Percentiles rank a stretch among this genome's conserved stretches.
Evolutionary conservation across 2,888 invertebrate genomes (phyloP).

Genomic region (Amphimallon solstitiale): DNA sequence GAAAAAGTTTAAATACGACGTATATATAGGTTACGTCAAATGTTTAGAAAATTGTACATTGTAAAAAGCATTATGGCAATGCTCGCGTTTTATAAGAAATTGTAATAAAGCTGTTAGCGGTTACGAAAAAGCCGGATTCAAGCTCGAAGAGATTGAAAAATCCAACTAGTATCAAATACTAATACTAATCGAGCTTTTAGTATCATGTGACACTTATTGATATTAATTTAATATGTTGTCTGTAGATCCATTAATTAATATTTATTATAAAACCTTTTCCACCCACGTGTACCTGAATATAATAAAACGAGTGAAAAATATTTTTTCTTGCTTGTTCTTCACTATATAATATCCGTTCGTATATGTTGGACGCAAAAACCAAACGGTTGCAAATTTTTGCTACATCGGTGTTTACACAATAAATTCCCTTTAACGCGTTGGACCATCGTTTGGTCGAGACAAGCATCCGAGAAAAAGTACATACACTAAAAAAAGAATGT

Average conservation of each 20-base stretch:
- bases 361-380: conserved; percentile 7
- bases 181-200: too few relatives aligned
- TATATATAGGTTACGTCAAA: too few relatives aligned
- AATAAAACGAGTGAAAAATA: conserved; percentile 3
- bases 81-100: too few relatives aligned
- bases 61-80: too few relatives aligned
- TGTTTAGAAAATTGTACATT: too few relatives aligned
- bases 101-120: too few relatives aligned
- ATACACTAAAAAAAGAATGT: conserved; percentile 24
- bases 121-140: too few relatives aligned
- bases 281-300: neutral
- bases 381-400: conserved; percentile 21
- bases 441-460: conserved; percentile 4
- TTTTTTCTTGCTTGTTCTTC: conserved; percentile 24
- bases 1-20: too few relatives aligned
- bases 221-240: neutral
- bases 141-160: too few relatives aligned
- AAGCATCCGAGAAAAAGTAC: conserved; percentile 1
- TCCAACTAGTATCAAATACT: too few relatives aligned
- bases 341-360: neutral
- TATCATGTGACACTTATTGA: neutral
- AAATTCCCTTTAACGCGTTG: conserved; percentile 21
- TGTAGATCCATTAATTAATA: neutral
- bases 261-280: neutral
- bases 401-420: conserved; percentile 21